A percentile compares a stretch with the other conserved stretches of the same genome.
Evolutionary conservation across 2,113 vertebrate genomes (phyloP).

Genomic region (Siniperca chuatsi): DNA sequence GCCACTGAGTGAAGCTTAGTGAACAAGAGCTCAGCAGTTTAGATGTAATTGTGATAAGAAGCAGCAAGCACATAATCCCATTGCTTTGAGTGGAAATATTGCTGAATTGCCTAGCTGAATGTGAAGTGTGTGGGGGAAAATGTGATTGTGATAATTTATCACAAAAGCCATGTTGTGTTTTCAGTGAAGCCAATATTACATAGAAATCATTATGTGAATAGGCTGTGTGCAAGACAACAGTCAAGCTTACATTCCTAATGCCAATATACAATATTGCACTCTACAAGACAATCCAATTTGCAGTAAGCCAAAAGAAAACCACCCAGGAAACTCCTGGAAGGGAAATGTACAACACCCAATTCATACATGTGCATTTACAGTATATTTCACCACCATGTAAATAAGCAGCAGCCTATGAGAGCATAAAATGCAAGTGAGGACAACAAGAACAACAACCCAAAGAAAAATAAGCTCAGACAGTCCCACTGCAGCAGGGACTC

Average conservation of each 20-base stretch:
- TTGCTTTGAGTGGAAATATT: constrained; percentile 19
- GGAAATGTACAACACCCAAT: not conserved
- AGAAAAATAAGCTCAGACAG: not conserved
- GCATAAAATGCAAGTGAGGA: not conserved
- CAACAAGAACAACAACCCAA: not conserved
- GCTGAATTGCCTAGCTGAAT: not conserved
- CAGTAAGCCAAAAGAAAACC: not conserved
- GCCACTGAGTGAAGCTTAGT: constrained; percentile 4
- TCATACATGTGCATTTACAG: not conserved
- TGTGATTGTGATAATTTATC: not conserved
- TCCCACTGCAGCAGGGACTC: not conserved
- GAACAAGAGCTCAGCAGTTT: constrained; percentile 22
- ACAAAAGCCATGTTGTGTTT: constrained; percentile 1
- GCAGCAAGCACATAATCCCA: constrained; percentile 21
- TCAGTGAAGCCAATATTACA: not conserved
- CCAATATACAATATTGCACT: not conserved
- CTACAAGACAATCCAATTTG: not conserved
- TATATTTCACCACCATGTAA: not conserved
- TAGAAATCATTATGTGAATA: not conserved
- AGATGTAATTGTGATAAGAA: constrained; percentile 24
- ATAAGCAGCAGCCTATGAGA: not conserved
- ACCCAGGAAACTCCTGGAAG: not conserved
- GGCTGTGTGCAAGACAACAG: not conserved
- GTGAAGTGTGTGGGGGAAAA: constrained; percentile 17
- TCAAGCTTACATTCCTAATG: not conserved